Base-by-base conservation (phyloP, 1,140 invertebrate species). In the Cotesia chilonis region DNA sequence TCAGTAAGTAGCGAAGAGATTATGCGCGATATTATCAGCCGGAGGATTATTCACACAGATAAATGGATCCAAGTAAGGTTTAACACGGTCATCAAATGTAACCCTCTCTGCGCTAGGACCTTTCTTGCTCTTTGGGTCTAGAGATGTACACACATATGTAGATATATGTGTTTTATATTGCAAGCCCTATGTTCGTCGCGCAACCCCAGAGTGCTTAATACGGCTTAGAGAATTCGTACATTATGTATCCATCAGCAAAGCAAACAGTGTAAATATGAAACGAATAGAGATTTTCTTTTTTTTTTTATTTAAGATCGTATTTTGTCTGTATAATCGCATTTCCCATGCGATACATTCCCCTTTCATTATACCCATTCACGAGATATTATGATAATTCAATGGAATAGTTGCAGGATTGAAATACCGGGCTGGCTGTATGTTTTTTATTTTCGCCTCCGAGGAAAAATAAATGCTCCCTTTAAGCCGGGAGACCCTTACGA, bases 221-320 rank as follows among this genome's bases (percentile, higher is more conserved):
- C 70, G 70, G 75, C 75, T 76, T 76, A 76, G 67, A 72, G 69
- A 60, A 73, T 72, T 76, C 61, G 38, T 63, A 68, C 71, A 70
- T 74, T 74, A 71, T 74, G 67, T 70, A 28, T 68, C 38, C 67
- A 52, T 73, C 59, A 35, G 52, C 67, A 47, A 61, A 72, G 52
- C 20, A 55, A 72, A 57, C 55, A 60, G 66, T 37, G 69, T 63
- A 72, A 70, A 72, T 75, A 67, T 69, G 70, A 47, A 67, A 67
- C 55, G 54, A 72, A 72, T 72, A 52, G 54, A 41, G 20, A 28
- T 28, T 36, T 59, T 67, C 52, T 17, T 35, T 36, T 57, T 38
- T 12, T 60, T 59, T 68, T 68, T 57, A 4, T 12, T 6, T 36
- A 59, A 20, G 14, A 20, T 28, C 5, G 28, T 59, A 59, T 59